Conservation (phyloP, 2,113 vertebrate genomes). For the Nyctereutes procyonoides region DNA sequence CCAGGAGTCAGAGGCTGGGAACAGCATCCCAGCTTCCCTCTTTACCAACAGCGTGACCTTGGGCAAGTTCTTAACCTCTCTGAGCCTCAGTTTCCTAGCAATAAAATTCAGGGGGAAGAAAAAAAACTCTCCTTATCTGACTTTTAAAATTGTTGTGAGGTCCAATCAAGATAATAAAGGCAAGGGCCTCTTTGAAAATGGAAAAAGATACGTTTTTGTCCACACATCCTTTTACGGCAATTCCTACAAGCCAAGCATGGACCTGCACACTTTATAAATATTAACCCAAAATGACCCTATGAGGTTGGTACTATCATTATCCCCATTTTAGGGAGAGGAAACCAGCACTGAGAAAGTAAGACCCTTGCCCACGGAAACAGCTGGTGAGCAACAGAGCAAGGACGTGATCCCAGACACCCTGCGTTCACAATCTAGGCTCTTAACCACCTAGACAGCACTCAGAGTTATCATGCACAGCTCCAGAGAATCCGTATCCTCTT, state of each 20-base stretch:
- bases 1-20: neutral
- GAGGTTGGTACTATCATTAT: neutral
- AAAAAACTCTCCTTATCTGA: neutral
- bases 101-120: neutral
- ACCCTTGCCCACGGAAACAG: neutral
- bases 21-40: neutral
- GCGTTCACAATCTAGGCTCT: neutral
- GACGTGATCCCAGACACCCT: neutral
- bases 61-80: neutral
- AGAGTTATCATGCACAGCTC: neutral
- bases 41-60: neutral
- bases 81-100: neutral
- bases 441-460: neutral
- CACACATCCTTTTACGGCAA: neutral
- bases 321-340: neutral
- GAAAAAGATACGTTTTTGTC: neutral
- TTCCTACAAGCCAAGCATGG: neutral
- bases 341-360: neutral
- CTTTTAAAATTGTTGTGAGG: neutral
- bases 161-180: neutral
- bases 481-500: neutral
- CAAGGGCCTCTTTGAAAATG: neutral
- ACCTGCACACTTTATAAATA: neutral
- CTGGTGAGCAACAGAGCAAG: neutral
- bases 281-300: neutral